Evolutionary conservation across 2,888 invertebrate species (phyloP), one percentile per base, ranked within the genome.

Genomic region (Mechanitis mazaeus): DNA sequence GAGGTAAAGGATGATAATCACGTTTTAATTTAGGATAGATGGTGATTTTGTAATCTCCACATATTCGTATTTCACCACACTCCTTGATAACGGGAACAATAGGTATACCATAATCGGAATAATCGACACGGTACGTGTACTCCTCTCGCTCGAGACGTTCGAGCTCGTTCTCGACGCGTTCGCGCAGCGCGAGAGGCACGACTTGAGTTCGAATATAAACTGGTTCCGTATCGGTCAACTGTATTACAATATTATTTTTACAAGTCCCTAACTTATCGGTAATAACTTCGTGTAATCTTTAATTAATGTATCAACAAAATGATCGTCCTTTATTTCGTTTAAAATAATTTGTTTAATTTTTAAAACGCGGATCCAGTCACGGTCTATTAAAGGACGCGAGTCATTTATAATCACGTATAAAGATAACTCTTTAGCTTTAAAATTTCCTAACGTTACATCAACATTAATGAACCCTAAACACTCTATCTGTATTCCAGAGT

Each of bases 111-210:
- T 20, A 20, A 20, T 20, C 20, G 20, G 20, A 20, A 1, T 20
- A 20, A 20, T 20, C 20, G 20, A 20, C 20, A 20, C 20, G 20
- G 20, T 20, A 20, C 20, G 71, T 68, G 9, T 67, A 55, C 3
- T 68, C 70, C 2, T 72, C 74, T 0, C 31, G 42, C 56, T 68
- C 65, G 3, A 73, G 50, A 0, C 71, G 68, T 3, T 58, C 62
- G 6, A 71, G 61, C 38, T 72, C 70, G 28, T 33, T 45, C 47
- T 68, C 65, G 31, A 70, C 69, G n/a, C 60, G 62, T 35, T 28
- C 58, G 28, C 62, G 60, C 60, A 62, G 56, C 45, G 63, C 56
- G 35, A 63, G 56, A 33, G 65, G 64, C 53, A 58, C 58, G 4
- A 58, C 46, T 12, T 63, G 57, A 57, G 61, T 57, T n/a, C 65